phyloP scores from a whole-genome alignment of 2,888 invertebrate genomes.

The Amiota mariae region DNA sequence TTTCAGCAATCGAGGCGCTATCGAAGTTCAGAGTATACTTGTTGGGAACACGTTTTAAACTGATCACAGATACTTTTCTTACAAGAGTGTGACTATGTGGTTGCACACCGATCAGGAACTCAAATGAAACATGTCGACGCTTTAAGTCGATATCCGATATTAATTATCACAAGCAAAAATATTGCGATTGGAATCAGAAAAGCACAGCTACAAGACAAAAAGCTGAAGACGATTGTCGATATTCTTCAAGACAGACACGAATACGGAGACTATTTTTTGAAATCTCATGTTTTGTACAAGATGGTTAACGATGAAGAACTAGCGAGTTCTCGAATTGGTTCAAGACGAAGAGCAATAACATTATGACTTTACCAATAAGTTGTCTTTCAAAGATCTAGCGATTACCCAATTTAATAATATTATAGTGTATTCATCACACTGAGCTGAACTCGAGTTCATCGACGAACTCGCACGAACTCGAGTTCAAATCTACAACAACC shows the following conservation, averaged over 20 bases:
- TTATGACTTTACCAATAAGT: too few relatives aligned
- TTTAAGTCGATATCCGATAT: conserved; percentile 40
- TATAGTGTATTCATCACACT: too few relatives aligned
- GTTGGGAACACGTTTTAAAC: conserved; percentile 25
- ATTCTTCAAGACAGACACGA: conserved; percentile 20
- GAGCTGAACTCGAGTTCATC: too few relatives aligned
- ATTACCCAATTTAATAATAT: too few relatives aligned
- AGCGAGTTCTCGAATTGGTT: too few relatives aligned
- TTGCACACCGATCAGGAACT: conserved; percentile 39
- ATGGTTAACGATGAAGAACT: too few relatives aligned
- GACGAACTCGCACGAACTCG: too few relatives aligned
- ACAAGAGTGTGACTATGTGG: conserved; percentile 34
- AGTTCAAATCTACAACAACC: too few relatives aligned
- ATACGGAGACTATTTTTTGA: too few relatives aligned
- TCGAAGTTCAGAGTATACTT: conserved; percentile 28
- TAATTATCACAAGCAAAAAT: background rate
- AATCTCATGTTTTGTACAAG: too few relatives aligned
- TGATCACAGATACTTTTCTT: conserved; percentile 36
- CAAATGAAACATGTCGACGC: conserved; percentile 43
- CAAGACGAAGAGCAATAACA: too few relatives aligned
- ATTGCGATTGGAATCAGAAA: conserved; percentile 3
- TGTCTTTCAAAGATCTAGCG: too few relatives aligned
- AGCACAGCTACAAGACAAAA: conserved; percentile 42
- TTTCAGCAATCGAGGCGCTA: conserved; percentile 49
- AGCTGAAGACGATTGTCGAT: conserved; percentile 38